Percentiles rank a stretch among this genome's conserved stretches.
Conservation (phyloP, 2,797 vertebrate species). For the Syngnathus acus region DNA sequence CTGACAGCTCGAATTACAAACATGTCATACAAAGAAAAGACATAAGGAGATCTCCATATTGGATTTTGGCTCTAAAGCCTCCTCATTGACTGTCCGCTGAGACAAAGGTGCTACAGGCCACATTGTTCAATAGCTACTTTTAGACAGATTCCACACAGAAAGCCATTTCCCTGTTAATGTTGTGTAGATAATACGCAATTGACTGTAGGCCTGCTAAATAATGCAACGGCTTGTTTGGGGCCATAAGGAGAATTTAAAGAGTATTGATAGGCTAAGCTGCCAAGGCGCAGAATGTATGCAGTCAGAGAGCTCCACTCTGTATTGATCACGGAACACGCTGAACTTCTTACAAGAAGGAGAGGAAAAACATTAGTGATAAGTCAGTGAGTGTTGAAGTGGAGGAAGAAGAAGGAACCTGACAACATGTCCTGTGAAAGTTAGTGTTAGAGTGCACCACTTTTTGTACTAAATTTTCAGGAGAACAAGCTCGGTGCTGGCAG, state of each 20-base stretch:
- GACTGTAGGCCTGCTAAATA: slow-evolving; percentile 84
- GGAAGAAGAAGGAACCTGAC: slow-evolving; percentile 13
- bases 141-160: slow-evolving; percentile 35
- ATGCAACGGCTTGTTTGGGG: slow-evolving; percentile 81
- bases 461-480: background rate
- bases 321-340: slow-evolving; percentile 66
- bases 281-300: slow-evolving; percentile 77
- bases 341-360: slow-evolving; percentile 31
- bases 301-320: slow-evolving; percentile 71
- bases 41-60: slow-evolving; percentile 45
- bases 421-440: background rate
- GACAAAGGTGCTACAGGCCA: slow-evolving; percentile 35
- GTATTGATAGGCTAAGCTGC: slow-evolving; percentile 88
- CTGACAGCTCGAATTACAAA: slow-evolving; percentile 34
- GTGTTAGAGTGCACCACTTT: background rate
- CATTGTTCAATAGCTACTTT: slow-evolving; percentile 38
- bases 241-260: slow-evolving; percentile 91
- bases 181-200: slow-evolving; percentile 86
- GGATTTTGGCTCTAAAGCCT: slow-evolving; percentile 52
- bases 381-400: slow-evolving; percentile 12
- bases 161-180: slow-evolving; percentile 76
- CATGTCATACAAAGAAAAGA: slow-evolving; percentile 39
- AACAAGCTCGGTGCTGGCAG: background rate
- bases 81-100: slow-evolving; percentile 38
- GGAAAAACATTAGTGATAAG: slow-evolving; percentile 21